These are phyloP conservation scores for Gasteruption jaculator DNA, from an alignment of 2,888 invertebrate genomes.

Conservation along the genomic window DNA sequence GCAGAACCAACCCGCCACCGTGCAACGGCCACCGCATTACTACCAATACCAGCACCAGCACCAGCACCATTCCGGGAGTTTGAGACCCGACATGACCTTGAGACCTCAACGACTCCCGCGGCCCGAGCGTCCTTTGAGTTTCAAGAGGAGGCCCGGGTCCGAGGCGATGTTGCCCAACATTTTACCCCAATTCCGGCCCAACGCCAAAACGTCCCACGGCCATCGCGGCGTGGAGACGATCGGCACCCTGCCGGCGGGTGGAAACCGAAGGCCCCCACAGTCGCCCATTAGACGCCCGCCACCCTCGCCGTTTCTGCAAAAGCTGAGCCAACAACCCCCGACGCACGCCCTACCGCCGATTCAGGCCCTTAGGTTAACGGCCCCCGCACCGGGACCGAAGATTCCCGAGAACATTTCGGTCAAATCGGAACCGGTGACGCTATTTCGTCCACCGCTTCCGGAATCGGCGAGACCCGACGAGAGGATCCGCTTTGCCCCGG, in stretches of 20 bases:
- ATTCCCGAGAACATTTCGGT: constrained; percentile 19
- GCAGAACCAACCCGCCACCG: constrained; percentile 18
- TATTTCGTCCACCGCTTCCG: constrained; percentile 27
- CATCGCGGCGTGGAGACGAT: constrained; percentile 44
- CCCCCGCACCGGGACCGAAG: constrained; percentile 18
- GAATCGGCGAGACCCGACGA: no score
- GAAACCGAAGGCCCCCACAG: no score
- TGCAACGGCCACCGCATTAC: constrained; percentile 32
- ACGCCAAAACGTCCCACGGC: constrained; percentile 58
- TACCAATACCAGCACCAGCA: constrained; percentile 32
- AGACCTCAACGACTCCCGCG: constrained; percentile 32
- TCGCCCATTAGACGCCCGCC: constrained; percentile 34
- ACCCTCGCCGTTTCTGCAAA: constrained; percentile 27
- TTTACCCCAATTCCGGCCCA: constrained; percentile 68
- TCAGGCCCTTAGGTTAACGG: constrained; percentile 27
- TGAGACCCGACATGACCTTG: constrained; percentile 24
- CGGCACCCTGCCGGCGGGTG: constrained; percentile 39
- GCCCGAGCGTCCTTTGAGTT: constrained; percentile 26
- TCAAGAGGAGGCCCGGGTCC: constrained; percentile 24
- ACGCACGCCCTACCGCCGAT: constrained; percentile 54
- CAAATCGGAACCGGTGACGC: constrained; percentile 24
- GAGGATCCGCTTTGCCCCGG: no score
- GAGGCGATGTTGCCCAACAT: constrained; percentile 58
- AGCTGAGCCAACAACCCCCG: constrained; percentile 33
- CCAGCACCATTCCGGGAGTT: constrained; percentile 18